Evolutionary conservation across 1,140 invertebrate species (phyloP).

Genomic region (Drosophila repleta): DNA sequence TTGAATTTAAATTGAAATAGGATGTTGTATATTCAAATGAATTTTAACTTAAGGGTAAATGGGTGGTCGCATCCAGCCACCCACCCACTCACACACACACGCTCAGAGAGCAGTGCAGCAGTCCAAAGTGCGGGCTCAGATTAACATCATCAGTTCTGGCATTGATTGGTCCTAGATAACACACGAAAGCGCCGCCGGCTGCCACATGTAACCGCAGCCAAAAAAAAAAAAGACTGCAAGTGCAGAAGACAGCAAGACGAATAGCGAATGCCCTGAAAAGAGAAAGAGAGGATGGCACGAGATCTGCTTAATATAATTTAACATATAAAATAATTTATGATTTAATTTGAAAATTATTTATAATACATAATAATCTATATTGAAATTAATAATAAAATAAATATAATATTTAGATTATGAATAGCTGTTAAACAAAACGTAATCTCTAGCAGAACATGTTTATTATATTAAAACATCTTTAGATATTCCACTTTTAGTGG

Average conservation of each 20-base stretch:
- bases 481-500: no score
- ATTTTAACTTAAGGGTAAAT: constrained; percentile 83
- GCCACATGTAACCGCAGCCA: constrained; percentile 67
- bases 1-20: constrained; percentile 84
- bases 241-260: not conserved
- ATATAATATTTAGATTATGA: no score
- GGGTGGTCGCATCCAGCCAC: not conserved
- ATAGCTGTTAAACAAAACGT: no score
- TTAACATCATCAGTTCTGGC: constrained; percentile 83
- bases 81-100: no score
- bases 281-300: not conserved
- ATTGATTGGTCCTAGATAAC: constrained; percentile 83
- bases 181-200: constrained; percentile 60
- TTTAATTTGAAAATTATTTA: no score
- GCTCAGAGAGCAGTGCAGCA: constrained; percentile 8
- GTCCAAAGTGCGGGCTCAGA: constrained; percentile 58
- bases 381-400: no score
- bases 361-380: no score
- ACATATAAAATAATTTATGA: no score
- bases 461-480: no score
- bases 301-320: no score
- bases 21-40: constrained; percentile 84
- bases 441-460: no score
- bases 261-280: constrained; percentile 9
- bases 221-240: constrained; percentile 35